Evolutionary conservation across 2,113 vertebrate genomes (phyloP), one percentile per base, ranked within the genome.

Genomic region (Marmota monax): DNA sequence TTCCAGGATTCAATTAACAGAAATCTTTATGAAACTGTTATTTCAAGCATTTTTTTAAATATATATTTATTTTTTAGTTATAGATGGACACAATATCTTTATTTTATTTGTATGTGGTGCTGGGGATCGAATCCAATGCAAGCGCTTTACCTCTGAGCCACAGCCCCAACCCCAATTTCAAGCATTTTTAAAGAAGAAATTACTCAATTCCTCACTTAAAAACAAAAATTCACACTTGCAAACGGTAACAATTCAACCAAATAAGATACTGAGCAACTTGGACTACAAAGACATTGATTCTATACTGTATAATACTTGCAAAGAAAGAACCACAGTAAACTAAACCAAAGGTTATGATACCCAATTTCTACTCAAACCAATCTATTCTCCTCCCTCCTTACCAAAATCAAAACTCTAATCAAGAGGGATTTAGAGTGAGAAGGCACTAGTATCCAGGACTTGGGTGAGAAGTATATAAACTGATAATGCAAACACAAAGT

Each of bases 391-490:
- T 82, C 14, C 29, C 13, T 37, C 91, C 51, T 91, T 84, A 72
- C 4, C n/a, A 90, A 45, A 89, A 20, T 23, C 53, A 79, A 93
- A 84, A 37, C 4, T 11, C 63, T 79, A 74, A 69, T 80, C 53
- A 79, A 88, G 20, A 87, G 74, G 25, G 88, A 92, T 91, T 92
- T 74, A 88, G 22, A 84, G 25, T 85, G 39, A 89, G 56, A 79
- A 89, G 48, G 65, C 29, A 67, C 11, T 67, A 18, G 53, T 58
- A 85, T 39, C 51, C 22, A 79, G 69, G 39, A 96, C 16, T 86
- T n/a, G 51, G 12, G 11, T 27, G 25, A 82, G 25, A 32, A 5
- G 39, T 86, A 2, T 69, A 12, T 82, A 51, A 93, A 56, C 0
- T 82, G 16, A 77, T 53, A 80, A 85, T 82, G 90, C 27, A 88